Percentiles rank a stretch among this genome's conserved stretches.
Conservation (phyloP, 2,888 invertebrate genomes). For the Euclidia mi region DNA sequence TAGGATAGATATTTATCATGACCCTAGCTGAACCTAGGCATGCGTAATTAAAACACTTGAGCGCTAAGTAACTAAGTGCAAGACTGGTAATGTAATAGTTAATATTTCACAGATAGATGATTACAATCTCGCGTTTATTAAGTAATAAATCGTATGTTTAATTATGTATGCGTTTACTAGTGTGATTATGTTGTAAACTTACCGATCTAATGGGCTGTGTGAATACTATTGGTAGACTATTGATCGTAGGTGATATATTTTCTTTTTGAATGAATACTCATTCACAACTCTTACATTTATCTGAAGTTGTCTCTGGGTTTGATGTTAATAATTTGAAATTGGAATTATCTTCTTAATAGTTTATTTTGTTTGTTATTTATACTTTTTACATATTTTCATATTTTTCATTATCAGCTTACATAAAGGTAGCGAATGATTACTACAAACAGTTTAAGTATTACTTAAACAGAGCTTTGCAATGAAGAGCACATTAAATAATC, state of each 20-base stretch:
- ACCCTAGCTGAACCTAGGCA: not conserved
- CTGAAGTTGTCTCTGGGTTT: too few relatives aligned
- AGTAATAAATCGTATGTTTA: slow-evolving; percentile 49
- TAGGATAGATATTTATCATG: not conserved
- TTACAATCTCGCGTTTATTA: slow-evolving; percentile 51
- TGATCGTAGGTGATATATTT: not conserved
- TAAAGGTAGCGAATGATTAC: too few relatives aligned
- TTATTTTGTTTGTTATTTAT: too few relatives aligned
- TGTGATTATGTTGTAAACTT: slow-evolving; percentile 47
- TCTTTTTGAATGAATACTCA: too few relatives aligned
- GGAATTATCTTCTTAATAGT: too few relatives aligned
- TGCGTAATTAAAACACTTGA: not conserved
- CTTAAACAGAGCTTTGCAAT: too few relatives aligned
- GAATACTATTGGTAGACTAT: not conserved
- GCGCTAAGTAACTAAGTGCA: not conserved
- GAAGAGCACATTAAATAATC: too few relatives aligned
- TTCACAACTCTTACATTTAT: too few relatives aligned
- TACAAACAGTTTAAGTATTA: too few relatives aligned
- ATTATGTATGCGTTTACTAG: slow-evolving; percentile 45
- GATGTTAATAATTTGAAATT: too few relatives aligned
- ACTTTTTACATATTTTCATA: too few relatives aligned
- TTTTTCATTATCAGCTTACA: too few relatives aligned
- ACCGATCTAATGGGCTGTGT: slow-evolving; percentile 37
- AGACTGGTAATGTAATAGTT: slow-evolving; percentile 17
- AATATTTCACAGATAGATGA: slow-evolving; percentile 49